Conservation (phyloP, 2,888 invertebrate genomes). For the Ceraclea dissimilis region DNA sequence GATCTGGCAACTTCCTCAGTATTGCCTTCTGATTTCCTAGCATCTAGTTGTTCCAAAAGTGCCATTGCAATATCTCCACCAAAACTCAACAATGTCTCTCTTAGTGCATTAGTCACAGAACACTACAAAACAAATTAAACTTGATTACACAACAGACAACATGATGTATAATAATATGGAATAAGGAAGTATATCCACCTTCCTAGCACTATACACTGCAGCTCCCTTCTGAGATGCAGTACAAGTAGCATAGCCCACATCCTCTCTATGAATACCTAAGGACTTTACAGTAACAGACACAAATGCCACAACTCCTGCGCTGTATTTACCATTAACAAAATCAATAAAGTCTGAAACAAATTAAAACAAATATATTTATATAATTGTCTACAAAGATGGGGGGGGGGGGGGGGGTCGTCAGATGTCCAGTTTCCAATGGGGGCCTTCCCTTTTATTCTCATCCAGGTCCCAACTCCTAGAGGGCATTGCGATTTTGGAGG, state of each 20-base stretch:
- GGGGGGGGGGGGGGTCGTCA: neutral
- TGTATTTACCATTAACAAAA: constrained; percentile 38
- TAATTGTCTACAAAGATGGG: neutral
- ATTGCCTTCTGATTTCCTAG: constrained; percentile 12
- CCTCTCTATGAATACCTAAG: constrained; percentile 42
- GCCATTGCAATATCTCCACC: constrained; percentile 40
- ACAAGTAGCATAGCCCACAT: constrained; percentile 43
- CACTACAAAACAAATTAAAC: constrained; percentile 32
- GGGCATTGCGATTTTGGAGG: neutral
- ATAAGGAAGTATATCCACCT: constrained; percentile 36
- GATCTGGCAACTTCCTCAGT: constrained; percentile 4
- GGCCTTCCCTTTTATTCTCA: too few relatives aligned
- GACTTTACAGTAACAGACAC: constrained; percentile 40
- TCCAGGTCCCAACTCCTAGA: neutral
- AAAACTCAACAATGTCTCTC: constrained; percentile 43
- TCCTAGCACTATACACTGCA: constrained; percentile 43
- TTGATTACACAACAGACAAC: too few relatives aligned
- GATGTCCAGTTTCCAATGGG: too few relatives aligned
- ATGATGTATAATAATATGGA: neutral
- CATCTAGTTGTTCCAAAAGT: constrained; percentile 35
- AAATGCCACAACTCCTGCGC: constrained; percentile 41
- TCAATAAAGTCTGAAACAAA: constrained; percentile 41
- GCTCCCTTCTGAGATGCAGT: constrained; percentile 37
- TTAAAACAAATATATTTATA: too few relatives aligned
- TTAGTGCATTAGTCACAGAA: constrained; percentile 43